These are phyloP conservation scores for Meloe dianella DNA, from an alignment of 2,888 invertebrate species.

Conservation along the genomic window DNA sequence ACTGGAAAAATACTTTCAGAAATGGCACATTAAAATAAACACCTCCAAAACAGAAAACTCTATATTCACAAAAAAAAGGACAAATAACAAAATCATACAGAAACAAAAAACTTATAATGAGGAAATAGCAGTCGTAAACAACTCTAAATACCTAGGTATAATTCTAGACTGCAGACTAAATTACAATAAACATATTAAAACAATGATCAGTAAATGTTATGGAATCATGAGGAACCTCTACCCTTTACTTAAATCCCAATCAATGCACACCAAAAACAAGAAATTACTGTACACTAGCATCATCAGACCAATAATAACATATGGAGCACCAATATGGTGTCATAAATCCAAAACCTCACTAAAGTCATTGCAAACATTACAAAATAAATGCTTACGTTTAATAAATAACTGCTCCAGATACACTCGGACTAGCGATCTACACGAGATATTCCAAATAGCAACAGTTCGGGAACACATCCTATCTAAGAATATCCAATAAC, in stretches of 20 bases:
- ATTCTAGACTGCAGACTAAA: slow-evolving; percentile 21
- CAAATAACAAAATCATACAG: slow-evolving; percentile 17
- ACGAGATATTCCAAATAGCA: too few relatives aligned
- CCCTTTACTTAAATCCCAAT: slow-evolving; percentile 12
- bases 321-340: slow-evolving; percentile 13
- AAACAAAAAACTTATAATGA: slow-evolving; percentile 19
- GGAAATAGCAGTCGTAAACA: slow-evolving; percentile 11
- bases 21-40: slow-evolving; percentile 31
- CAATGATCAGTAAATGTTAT: background rate
- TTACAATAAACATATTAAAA: background rate
- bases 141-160: slow-evolving; percentile 29
- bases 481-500: too few relatives aligned
- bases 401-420: too few relatives aligned
- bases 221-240: slow-evolving; percentile 7
- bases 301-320: slow-evolving; percentile 12
- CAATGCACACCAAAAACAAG: slow-evolving; percentile 8
- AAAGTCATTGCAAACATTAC: too few relatives aligned
- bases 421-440: too few relatives aligned
- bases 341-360: too few relatives aligned
- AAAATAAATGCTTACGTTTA: too few relatives aligned
- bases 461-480: too few relatives aligned
- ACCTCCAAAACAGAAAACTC: slow-evolving; percentile 30
- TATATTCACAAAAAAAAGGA: slow-evolving; percentile 27
- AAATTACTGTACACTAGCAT: slow-evolving; percentile 13
- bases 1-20: slow-evolving; percentile 20